These are phyloP conservation scores for Zosterops lateralis DNA, from an alignment of 2,113 vertebrate species.

Conservation along the genomic window DNA sequence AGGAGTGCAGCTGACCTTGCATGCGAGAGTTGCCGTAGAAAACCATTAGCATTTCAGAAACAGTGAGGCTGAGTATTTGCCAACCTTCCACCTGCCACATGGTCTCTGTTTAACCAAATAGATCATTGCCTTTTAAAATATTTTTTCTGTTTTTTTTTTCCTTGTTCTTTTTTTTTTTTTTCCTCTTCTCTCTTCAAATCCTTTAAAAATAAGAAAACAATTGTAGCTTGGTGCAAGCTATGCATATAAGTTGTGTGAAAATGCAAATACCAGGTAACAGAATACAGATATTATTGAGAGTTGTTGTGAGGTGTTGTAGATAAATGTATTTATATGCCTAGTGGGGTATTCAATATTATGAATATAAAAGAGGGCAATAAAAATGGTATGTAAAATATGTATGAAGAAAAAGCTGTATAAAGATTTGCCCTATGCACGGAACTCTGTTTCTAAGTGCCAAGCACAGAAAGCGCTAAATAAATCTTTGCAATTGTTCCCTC, in stretches of 20 bases:
- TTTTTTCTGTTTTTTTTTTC: neutral
- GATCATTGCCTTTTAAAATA: slow-evolving; percentile 69
- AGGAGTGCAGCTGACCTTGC: neutral
- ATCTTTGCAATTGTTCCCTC: slow-evolving; percentile 78
- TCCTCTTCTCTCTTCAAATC: slow-evolving; percentile 28
- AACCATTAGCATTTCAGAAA: slow-evolving; percentile 30
- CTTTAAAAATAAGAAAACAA: slow-evolving; percentile 72
- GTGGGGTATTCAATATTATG: slow-evolving; percentile 81
- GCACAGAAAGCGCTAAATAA: slow-evolving; percentile 93
- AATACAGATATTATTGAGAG: slow-evolving; percentile 84
- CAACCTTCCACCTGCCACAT: slow-evolving; percentile 12
- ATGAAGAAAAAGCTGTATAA: slow-evolving; percentile 83
- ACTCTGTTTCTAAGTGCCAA: slow-evolving; percentile 94
- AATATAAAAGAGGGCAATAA: slow-evolving; percentile 83
- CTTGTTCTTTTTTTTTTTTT: neutral
- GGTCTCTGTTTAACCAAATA: slow-evolving; percentile 60
- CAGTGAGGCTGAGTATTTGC: slow-evolving; percentile 3
- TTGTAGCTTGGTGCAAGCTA: slow-evolving; percentile 79
- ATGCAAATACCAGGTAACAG: slow-evolving; percentile 80
- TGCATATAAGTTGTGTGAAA: slow-evolving; percentile 90
- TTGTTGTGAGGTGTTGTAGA: slow-evolving; percentile 95
- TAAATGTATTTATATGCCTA: slow-evolving; percentile 97
- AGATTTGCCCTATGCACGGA: slow-evolving; percentile 85
- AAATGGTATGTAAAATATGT: slow-evolving; percentile 85
- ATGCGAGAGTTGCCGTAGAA: slow-evolving; percentile 22